Percentiles rank a stretch among this genome's conserved stretches.
These are phyloP conservation scores for Erebia epiphron DNA, from an alignment of 2,888 invertebrate species.

Conservation along the genomic window DNA sequence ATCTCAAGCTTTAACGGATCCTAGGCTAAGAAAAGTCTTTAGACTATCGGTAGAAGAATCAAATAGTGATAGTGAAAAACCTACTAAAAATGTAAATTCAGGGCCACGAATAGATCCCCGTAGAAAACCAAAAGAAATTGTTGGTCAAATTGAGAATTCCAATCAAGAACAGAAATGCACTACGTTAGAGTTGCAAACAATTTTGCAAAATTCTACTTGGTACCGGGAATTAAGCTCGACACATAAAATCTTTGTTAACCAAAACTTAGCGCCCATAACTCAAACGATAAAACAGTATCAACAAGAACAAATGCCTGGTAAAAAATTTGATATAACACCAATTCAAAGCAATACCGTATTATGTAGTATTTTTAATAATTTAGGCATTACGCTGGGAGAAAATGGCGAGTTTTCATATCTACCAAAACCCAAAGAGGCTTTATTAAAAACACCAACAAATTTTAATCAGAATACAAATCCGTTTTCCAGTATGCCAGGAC, in stretches of 20 bases:
- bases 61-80: constrained; percentile 83
- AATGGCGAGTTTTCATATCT: constrained; percentile 81
- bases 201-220: constrained; percentile 87
- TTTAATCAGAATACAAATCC: constrained; percentile 65
- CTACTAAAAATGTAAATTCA: constrained; percentile 59
- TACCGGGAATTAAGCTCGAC: constrained; percentile 88
- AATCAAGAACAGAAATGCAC: constrained; percentile 63
- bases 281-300: constrained; percentile 84
- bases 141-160: constrained; percentile 46
- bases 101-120: constrained; percentile 76
- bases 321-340: constrained; percentile 78
- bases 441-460: constrained; percentile 71
- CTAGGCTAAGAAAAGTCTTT: constrained; percentile 89
- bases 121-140: constrained; percentile 70
- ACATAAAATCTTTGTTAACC: constrained; percentile 88
- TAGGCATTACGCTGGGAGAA: constrained; percentile 83
- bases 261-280: constrained; percentile 85
- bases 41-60: constrained; percentile 85
- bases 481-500: constrained; percentile 61
- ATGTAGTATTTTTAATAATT: constrained; percentile 84
- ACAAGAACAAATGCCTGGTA: constrained; percentile 80
- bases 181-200: constrained; percentile 82
- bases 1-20: constrained; percentile 88
- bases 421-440: constrained; percentile 74
- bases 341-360: constrained; percentile 79